Percentiles rank a stretch among this genome's conserved stretches.
Evolutionary conservation across 1,140 invertebrate genomes (phyloP).

Genomic region (Oreohelix idahoensis): DNA sequence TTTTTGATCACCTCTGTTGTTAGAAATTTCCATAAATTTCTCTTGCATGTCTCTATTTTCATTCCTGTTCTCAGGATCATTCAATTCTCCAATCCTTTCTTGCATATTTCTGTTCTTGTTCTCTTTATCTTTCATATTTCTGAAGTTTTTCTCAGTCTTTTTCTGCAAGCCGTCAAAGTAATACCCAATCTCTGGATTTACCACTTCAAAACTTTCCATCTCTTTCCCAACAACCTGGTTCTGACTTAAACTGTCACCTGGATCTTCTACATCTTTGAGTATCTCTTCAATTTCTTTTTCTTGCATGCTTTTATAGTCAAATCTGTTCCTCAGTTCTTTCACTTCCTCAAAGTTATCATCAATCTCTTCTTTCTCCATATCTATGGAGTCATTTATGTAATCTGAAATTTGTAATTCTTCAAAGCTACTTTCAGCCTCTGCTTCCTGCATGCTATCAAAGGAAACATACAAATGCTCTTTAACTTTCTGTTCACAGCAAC

Average conservation of each 20-base stretch:
- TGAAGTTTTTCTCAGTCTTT: background rate
- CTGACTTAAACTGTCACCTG: too few relatives aligned
- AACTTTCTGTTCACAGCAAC: background rate
- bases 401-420: background rate
- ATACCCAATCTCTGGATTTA: too few relatives aligned
- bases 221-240: too few relatives aligned
- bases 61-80: background rate
- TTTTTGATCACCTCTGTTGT: background rate
- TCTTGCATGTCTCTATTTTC: background rate
- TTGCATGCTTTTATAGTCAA: too few relatives aligned
- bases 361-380: background rate
- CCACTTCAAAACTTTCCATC: too few relatives aligned
- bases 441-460: background rate
- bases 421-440: background rate
- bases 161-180: background rate
- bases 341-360: background rate
- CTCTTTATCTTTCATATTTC: background rate
- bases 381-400: background rate
- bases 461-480: background rate
- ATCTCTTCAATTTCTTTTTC: too few relatives aligned
- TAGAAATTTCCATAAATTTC: background rate
- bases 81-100: background rate
- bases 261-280: too few relatives aligned
- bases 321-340: background rate
- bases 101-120: background rate